phyloP scores from a whole-genome alignment of 2,113 vertebrate genomes.

The Hippoglossus stenolepis region DNA sequence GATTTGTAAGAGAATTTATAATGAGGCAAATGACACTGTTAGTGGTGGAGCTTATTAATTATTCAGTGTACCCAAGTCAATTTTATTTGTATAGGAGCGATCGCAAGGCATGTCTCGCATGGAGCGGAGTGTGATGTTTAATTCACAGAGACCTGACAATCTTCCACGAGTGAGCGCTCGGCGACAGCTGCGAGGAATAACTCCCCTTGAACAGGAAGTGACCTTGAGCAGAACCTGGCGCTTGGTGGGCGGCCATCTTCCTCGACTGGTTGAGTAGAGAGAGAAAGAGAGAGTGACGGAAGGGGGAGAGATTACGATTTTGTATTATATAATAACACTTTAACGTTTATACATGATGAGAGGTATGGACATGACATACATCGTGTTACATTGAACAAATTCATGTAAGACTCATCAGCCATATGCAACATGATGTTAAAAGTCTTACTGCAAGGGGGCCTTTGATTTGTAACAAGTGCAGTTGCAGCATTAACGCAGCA shows the following conservation, averaged over 20 bases:
- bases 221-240: not conserved
- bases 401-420: not conserved
- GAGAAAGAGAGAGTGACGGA: not conserved
- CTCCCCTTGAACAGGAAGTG: not conserved
- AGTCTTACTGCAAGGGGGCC: no score
- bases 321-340: not conserved
- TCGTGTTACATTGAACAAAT: not conserved
- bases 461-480: no score
- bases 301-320: not conserved
- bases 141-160: not conserved
- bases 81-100: not conserved
- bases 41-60: not conserved
- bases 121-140: conserved; percentile 1
- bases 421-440: no score
- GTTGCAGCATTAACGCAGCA: no score
- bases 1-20: conserved; percentile 3
- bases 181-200: not conserved
- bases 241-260: conserved; percentile 7
- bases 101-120: not conserved
- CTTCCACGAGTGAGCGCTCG: not conserved
- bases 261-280: not conserved
- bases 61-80: not conserved
- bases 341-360: not conserved
- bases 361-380: not conserved
- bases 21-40: conserved; percentile 4